These are phyloP conservation scores for Eubasilissa splendida DNA, from an alignment of 2,888 invertebrate species.

Conservation along the genomic window DNA sequence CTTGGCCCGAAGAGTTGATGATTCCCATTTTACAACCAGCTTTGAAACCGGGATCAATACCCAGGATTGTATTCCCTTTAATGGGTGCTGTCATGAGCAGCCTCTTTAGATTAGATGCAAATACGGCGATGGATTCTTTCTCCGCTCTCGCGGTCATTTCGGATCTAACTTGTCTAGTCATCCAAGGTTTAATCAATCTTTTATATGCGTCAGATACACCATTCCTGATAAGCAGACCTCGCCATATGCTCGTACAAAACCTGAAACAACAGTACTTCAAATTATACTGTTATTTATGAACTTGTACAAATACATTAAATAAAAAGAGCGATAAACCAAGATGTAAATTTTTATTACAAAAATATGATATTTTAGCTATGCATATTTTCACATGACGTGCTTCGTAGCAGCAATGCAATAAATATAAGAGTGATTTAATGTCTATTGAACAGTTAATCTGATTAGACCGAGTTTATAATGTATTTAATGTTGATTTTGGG, in stretches of 20 bases:
- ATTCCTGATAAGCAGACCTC: slow-evolving; percentile 66
- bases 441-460: too few species aligned
- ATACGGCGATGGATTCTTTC: slow-evolving; percentile 87
- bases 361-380: too few species aligned
- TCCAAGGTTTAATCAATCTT: slow-evolving; percentile 74
- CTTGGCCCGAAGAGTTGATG: slow-evolving; percentile 80
- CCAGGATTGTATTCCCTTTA: slow-evolving; percentile 84
- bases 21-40: slow-evolving; percentile 92
- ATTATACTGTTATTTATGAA: neutral
- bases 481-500: too few species aligned
- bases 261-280: slow-evolving; percentile 60
- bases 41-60: slow-evolving; percentile 91
- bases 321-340: too few species aligned
- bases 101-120: slow-evolving; percentile 88
- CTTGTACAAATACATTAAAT: too few species aligned
- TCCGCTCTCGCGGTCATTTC: slow-evolving; percentile 85
- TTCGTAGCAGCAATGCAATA: too few species aligned
- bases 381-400: too few species aligned
- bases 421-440: too few species aligned
- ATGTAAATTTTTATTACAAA: too few species aligned
- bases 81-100: slow-evolving; percentile 86
- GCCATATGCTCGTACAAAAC: slow-evolving; percentile 68
- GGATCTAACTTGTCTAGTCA: slow-evolving; percentile 79
- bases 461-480: too few species aligned
- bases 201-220: slow-evolving; percentile 68